A percentile compares a stretch with the other conserved stretches of the same genome.
Conservation (phyloP, 2,797 vertebrate genomes). For the Coregonus sp. region DNA sequence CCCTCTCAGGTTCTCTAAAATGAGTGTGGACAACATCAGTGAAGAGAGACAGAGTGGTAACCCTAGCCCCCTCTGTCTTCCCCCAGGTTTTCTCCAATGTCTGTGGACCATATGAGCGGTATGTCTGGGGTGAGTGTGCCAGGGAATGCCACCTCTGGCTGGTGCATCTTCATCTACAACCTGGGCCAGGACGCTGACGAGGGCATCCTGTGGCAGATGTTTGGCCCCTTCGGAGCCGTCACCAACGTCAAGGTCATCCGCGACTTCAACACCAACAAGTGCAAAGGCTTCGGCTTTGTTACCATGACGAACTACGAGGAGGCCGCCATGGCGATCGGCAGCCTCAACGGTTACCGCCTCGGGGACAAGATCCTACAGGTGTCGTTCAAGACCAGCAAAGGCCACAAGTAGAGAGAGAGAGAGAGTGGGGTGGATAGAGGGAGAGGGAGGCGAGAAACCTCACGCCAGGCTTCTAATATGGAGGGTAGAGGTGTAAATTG, state of each 20-base stretch:
- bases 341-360: constrained; percentile 97
- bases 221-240: constrained; percentile 96
- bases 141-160: constrained; percentile 89
- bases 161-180: constrained; percentile 99
- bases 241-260: constrained; percentile 99
- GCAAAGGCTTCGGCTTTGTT: constrained; percentile 99
- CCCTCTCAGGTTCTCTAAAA: background rate
- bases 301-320: constrained; percentile 99
- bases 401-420: constrained; percentile 89
- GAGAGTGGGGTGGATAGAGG: constrained; percentile 16
- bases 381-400: constrained; percentile 99
- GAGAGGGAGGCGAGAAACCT: constrained; percentile 13
- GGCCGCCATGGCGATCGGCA: constrained; percentile 98
- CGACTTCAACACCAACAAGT: constrained; percentile 99
- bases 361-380: constrained; percentile 99
- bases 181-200: constrained; percentile 97
- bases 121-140: constrained; percentile 90
- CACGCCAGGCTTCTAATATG: constrained; percentile 47
- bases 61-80: background rate
- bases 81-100: constrained; percentile 96
- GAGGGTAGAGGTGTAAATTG: constrained; percentile 34
- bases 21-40: background rate
- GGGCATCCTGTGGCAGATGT: constrained; percentile 99
- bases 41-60: background rate
- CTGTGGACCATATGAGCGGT: constrained; percentile 95